Evolutionary conservation across 2,888 invertebrate genomes (phyloP).

Genomic region (Hypomecis atomaria): DNA sequence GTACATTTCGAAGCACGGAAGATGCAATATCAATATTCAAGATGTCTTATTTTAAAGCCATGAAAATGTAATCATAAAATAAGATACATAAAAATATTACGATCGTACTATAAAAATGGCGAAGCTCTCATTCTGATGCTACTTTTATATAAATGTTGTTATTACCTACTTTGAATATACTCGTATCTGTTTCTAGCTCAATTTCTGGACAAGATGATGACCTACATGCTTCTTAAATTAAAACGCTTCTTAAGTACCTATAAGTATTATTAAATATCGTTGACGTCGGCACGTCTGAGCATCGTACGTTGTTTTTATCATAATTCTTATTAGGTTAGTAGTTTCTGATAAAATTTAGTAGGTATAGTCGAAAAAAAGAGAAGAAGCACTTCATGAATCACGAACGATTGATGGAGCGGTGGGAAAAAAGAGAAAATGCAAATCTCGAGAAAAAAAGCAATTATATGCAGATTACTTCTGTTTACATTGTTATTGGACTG

Average conservation of each 20-base stretch:
- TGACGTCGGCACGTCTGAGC: not conserved
- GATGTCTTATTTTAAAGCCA: slow-evolving; percentile 52
- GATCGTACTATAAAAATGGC: slow-evolving; percentile 64
- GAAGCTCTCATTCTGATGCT: slow-evolving; percentile 55
- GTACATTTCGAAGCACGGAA: slow-evolving; percentile 20
- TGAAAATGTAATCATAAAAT: slow-evolving; percentile 57
- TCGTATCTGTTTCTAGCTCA: not conserved
- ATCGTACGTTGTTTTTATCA: not conserved
- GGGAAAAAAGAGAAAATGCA: too few species aligned
- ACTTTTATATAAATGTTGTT: slow-evolving; percentile 52
- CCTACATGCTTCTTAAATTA: not conserved
- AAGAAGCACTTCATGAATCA: too few species aligned
- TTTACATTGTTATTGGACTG: too few species aligned
- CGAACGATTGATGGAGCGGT: too few species aligned
- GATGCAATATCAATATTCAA: slow-evolving; percentile 22
- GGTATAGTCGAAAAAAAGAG: not conserved
- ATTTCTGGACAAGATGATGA: not conserved
- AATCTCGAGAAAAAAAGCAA: too few species aligned
- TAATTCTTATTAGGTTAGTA: not conserved
- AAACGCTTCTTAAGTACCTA: not conserved
- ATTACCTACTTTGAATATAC: slow-evolving; percentile 35
- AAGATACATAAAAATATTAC: slow-evolving; percentile 67
- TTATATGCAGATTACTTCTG: too few species aligned
- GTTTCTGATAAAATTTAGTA: not conserved
- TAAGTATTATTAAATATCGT: too few species aligned